These are phyloP conservation scores for Noctua pronuba DNA, from an alignment of 2,888 invertebrate species.

Conservation along the genomic window DNA sequence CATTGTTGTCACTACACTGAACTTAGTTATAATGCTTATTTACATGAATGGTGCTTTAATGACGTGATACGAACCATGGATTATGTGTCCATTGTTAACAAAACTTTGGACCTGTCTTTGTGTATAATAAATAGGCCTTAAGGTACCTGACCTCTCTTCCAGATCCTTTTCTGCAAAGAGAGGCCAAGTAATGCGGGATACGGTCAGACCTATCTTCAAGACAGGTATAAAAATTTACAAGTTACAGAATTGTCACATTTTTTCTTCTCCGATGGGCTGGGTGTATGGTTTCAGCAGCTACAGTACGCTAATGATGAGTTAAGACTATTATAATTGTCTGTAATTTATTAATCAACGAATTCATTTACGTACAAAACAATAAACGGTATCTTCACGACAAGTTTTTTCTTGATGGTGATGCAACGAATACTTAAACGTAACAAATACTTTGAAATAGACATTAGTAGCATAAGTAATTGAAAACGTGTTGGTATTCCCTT, in stretches of 20 bases:
- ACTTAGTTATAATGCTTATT: conserved; percentile 33
- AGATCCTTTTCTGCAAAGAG: neutral
- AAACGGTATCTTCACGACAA: neutral
- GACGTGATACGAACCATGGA: conserved; percentile 7
- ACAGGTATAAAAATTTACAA: neutral
- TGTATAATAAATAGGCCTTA: neutral
- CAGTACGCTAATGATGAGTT: neutral
- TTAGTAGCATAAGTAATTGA: conserved; percentile 5
- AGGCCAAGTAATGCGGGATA: neutral
- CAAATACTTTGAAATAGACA: conserved; percentile 5
- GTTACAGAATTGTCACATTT: neutral
- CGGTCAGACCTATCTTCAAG: neutral
- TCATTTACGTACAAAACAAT: neutral
- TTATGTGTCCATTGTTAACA: conserved; percentile 37
- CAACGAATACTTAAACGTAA: neutral
- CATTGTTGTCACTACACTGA: conserved; percentile 46
- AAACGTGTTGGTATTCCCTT: conserved; percentile 25
- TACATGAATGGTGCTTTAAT: conserved; percentile 43
- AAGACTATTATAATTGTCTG: neutral
- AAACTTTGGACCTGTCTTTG: neutral
- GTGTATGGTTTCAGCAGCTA: neutral
- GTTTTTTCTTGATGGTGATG: no score
- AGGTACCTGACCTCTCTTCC: neutral
- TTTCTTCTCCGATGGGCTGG: neutral
- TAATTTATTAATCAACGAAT: neutral